A percentile compares a stretch with the other conserved stretches of the same genome.
Conservation (phyloP, 2,888 invertebrate species). For the Flabesymbios commensalis region DNA sequence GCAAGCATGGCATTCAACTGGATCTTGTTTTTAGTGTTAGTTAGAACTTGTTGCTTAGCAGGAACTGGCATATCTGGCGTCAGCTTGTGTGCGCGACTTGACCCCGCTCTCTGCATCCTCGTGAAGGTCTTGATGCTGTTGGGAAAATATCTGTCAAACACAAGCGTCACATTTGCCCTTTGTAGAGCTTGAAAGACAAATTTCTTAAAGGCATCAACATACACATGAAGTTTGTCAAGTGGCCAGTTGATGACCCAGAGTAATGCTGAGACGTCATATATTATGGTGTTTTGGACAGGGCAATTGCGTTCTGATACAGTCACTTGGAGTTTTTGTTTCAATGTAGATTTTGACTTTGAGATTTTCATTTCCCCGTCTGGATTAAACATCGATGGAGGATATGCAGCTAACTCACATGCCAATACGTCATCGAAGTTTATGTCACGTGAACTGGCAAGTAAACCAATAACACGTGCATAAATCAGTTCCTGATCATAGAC, state of each 20-base stretch:
- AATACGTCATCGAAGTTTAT: slow-evolving; percentile 18
- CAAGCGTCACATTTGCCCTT: slow-evolving; percentile 2
- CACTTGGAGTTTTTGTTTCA: slow-evolving; percentile 12
- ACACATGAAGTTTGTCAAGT: slow-evolving; percentile 6
- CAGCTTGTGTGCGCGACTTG: slow-evolving; percentile 1
- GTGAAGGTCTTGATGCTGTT: background rate
- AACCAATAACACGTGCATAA: slow-evolving; percentile 16
- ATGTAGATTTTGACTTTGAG: slow-evolving; percentile 2
- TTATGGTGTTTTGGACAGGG: slow-evolving; percentile 2
- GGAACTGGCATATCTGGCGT: slow-evolving; percentile 10
- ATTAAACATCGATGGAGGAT: slow-evolving; percentile 21
- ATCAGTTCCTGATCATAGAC: slow-evolving; percentile 16
- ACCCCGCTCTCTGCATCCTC: slow-evolving; percentile 7
- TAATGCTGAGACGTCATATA: slow-evolving; percentile 12
- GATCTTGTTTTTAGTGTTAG: slow-evolving; percentile 11
- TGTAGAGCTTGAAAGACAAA: slow-evolving; percentile 12
- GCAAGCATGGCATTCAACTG: slow-evolving; percentile 9
- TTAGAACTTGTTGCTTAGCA: slow-evolving; percentile 4
- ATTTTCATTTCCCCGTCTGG: slow-evolving; percentile 14
- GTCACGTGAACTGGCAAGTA: slow-evolving; percentile 5
- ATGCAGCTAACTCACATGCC: slow-evolving; percentile 18
- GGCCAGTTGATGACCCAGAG: slow-evolving; percentile 12
- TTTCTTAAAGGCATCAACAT: slow-evolving; percentile 8
- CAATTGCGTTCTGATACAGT: slow-evolving; percentile 11
- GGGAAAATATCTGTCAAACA: slow-evolving; percentile 13